Evolutionary conservation across 2,797 vertebrate species (phyloP), one percentile per base, ranked within the genome.

Genomic region (Alca torda): DNA sequence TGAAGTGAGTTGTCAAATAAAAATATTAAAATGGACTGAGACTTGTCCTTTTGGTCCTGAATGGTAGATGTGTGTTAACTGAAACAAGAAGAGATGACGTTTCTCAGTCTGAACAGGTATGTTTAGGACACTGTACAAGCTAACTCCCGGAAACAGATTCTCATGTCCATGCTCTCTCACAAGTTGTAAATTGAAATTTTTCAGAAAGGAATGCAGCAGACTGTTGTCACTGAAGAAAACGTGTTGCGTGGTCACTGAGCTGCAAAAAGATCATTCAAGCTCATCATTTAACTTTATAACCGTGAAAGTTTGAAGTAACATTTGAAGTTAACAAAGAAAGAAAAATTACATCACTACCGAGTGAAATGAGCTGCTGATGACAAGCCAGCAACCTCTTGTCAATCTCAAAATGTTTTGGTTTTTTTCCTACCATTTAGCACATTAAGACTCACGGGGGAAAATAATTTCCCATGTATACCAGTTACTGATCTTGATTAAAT

Each of bases 401-500:
- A 48, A 63, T 35, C 87, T 72, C 57, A 5, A 70, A 86, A 76
- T 16, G 10, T 59, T 83, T 53, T 46, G 11, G 2, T 0, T 2
- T 35, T 67, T 61, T 35, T 2, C 45, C 84, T 80, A 23, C 26
- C 8, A 7, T 56, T 92, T 70, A 56, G 41, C 59, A 87, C 50
- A 64, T 45, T 21, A 53, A 53, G 8, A 50, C n/a, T 41, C 23
- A 91, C 0, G 4, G 65, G 72, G 43, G 57, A 69, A 63, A 90
- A 76, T 37, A 31, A 65, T 17, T 69, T 63, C 46, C 46, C 13
- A 7, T 11, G 11, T 54, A 87, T 39, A 43, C 41, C 23, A 75
- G 67, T 78, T 83, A 69, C 39, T 67, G 16, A 68, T 18, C 51
- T 33, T 28, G 87, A 95, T 54, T 35, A 81, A 92, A 90, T 69